These are phyloP conservation scores for Dasypolia templi DNA, from an alignment of 2,888 invertebrate genomes.

Conservation along the genomic window DNA sequence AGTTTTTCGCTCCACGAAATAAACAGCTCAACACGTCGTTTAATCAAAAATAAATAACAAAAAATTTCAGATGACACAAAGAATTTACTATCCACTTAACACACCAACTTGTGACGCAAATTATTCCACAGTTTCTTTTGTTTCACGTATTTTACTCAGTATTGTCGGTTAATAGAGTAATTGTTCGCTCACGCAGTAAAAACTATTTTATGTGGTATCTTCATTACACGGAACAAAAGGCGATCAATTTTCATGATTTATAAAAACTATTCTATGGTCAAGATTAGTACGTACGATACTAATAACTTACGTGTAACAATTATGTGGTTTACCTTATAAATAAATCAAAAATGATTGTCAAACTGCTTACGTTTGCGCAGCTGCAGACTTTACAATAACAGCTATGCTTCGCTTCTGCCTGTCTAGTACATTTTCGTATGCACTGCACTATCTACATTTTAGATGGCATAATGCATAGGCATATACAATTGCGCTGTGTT, in stretches of 20 bases:
- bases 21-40: background rate
- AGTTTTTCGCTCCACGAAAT: background rate
- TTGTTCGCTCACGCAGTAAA: slow-evolving; percentile 17
- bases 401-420: slow-evolving; percentile 6
- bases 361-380: slow-evolving; percentile 40
- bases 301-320: background rate
- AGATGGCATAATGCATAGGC: too few relatives aligned
- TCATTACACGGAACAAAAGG: slow-evolving; percentile 33
- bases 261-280: background rate
- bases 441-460: too few relatives aligned
- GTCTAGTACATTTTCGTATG: slow-evolving; percentile 33
- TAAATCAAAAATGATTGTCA: slow-evolving; percentile 23
- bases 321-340: slow-evolving; percentile 19
- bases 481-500: background rate
- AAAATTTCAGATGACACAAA: background rate
- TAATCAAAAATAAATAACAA: background rate
- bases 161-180: slow-evolving; percentile 10
- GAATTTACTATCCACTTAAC: background rate
- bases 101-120: background rate
- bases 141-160: slow-evolving; percentile 31
- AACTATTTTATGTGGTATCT: slow-evolving; percentile 13
- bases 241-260: slow-evolving; percentile 28
- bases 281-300: background rate
- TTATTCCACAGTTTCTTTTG: slow-evolving; percentile 17
- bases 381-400: slow-evolving; percentile 11